These are phyloP conservation scores for Anhinga rufa DNA, from an alignment of 2,113 vertebrate species.

Conservation along the genomic window DNA sequence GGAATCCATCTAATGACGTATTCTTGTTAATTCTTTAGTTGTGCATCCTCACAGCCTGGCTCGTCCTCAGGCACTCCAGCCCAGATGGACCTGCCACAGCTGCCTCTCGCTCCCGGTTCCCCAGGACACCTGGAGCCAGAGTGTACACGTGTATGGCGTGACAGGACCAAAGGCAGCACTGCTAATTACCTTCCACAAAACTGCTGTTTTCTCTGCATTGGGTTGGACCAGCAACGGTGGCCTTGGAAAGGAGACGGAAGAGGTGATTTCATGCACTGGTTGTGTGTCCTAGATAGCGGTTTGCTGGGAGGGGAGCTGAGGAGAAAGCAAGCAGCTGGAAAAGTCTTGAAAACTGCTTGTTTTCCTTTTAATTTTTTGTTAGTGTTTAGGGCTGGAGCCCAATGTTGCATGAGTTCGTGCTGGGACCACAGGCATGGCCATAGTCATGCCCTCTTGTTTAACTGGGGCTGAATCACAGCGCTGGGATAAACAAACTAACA, in stretches of 20 bases:
- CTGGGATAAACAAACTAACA: not conserved
- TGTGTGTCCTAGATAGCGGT: not conserved
- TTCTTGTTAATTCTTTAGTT: not conserved
- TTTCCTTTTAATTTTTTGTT: not conserved
- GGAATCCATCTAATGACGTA: not conserved
- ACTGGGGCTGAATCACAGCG: not conserved
- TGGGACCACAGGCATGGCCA: not conserved
- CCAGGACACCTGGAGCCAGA: not conserved
- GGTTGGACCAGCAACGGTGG: not conserved
- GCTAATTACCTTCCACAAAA: not conserved
- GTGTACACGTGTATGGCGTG: not conserved
- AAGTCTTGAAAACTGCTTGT: not conserved
- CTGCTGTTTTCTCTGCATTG: not conserved
- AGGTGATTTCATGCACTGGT: not conserved
- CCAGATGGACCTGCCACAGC: conserved; percentile 27
- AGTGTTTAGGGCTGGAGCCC: not conserved
- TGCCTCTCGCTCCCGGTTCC: not conserved
- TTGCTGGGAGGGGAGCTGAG: not conserved
- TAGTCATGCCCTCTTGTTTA: not conserved
- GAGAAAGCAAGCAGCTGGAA: not conserved
- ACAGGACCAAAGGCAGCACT: not conserved
- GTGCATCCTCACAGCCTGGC: not conserved
- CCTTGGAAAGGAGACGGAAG: not conserved
- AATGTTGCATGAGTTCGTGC: not conserved
- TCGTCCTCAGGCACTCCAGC: not conserved